These are phyloP conservation scores for Lycocerus yunnanus DNA, from an alignment of 2,888 invertebrate species.

Conservation along the genomic window DNA sequence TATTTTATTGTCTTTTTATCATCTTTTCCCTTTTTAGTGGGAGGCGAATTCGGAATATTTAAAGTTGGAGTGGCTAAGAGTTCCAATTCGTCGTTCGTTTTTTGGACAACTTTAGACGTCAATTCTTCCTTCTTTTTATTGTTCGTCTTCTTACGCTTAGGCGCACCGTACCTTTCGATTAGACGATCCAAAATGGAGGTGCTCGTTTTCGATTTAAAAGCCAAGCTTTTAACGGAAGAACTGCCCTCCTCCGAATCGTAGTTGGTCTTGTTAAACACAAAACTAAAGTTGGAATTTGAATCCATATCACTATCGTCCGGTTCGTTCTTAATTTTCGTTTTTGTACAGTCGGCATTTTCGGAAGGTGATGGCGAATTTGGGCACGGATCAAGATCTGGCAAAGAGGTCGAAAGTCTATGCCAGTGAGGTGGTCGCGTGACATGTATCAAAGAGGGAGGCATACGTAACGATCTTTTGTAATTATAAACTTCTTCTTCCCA, in stretches of 20 bases:
- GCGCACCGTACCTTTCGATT: slow-evolving; percentile 68
- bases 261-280: slow-evolving; percentile 60
- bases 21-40: slow-evolving; percentile 54
- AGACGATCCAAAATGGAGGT: slow-evolving; percentile 69
- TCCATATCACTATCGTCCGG: slow-evolving; percentile 68
- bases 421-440: slow-evolving; percentile 75
- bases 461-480: slow-evolving; percentile 80
- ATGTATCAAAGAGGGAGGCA: slow-evolving; percentile 80
- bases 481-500: slow-evolving; percentile 85
- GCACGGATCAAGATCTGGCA: slow-evolving; percentile 78
- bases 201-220: slow-evolving; percentile 57
- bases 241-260: slow-evolving; percentile 73
- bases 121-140: slow-evolving; percentile 62
- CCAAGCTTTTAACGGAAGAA: slow-evolving; percentile 68
- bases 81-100: slow-evolving; percentile 61
- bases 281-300: slow-evolving; percentile 67
- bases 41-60: slow-evolving; percentile 54
- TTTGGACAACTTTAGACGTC: slow-evolving; percentile 62
- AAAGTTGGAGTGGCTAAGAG: slow-evolving; percentile 69
- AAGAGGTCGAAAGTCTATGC: slow-evolving; percentile 72
- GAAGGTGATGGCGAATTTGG: slow-evolving; percentile 73
- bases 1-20: slow-evolving; percentile 54
- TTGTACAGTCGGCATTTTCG: slow-evolving; percentile 55
- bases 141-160: slow-evolving; percentile 61
- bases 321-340: slow-evolving; percentile 49